phyloP scores from a whole-genome alignment of 2,797 vertebrate genomes.

The Hemitrygon akajei region DNA sequence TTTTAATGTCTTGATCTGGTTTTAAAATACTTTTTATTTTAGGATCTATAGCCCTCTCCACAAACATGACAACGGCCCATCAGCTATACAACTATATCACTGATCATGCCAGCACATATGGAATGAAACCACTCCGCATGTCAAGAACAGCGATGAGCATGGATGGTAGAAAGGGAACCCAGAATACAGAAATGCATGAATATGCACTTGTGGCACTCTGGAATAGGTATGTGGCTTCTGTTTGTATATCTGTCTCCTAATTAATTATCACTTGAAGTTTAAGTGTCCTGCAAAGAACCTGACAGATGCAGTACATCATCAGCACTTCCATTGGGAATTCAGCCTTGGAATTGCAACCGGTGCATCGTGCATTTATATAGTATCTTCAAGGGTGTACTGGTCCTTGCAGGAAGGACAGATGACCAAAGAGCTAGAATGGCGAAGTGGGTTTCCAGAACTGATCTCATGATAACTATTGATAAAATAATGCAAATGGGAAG shows the following conservation, averaged over 20 bases:
- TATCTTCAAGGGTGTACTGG: neutral
- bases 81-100: constrained; percentile 97
- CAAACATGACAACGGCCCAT: constrained; percentile 88
- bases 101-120: constrained; percentile 86
- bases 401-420: neutral
- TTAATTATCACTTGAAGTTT: neutral
- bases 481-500: neutral
- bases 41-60: constrained; percentile 77
- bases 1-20: neutral
- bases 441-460: neutral
- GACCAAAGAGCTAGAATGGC: neutral
- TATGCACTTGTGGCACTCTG: constrained; percentile 91
- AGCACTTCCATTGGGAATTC: neutral
- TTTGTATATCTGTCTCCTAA: neutral
- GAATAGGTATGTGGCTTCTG: constrained; percentile 70
- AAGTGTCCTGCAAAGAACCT: neutral
- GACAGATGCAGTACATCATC: neutral
- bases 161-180: constrained; percentile 69
- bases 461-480: neutral
- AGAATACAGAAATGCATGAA: constrained; percentile 74
- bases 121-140: constrained; percentile 94
- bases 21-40: neutral
- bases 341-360: neutral
- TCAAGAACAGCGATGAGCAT: constrained; percentile 58
- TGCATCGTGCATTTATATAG: neutral